Conservation (phyloP, 1,140 invertebrate genomes). For the Agrilus planipennis region DNA sequence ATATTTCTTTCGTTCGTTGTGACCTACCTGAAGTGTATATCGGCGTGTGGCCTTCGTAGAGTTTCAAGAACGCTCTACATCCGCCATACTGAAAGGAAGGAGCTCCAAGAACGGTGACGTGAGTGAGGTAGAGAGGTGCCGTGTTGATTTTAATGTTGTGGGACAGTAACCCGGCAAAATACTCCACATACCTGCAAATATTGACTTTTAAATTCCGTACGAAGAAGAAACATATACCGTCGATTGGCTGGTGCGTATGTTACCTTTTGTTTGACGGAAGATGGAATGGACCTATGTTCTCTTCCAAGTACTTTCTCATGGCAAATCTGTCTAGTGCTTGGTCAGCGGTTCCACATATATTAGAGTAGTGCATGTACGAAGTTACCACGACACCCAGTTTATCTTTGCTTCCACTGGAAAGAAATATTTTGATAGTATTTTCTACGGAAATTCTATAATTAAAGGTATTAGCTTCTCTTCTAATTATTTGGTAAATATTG, state of each 20-base stretch:
- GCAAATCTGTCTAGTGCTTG: conserved; percentile 83
- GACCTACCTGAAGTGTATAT: conserved; percentile 69
- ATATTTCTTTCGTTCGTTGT: too few relatives aligned
- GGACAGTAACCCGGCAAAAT: conserved; percentile 81
- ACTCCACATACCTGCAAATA: conserved; percentile 65
- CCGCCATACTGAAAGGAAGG: conserved; percentile 63
- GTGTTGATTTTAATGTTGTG: conserved; percentile 79
- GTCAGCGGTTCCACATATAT: conserved; percentile 79
- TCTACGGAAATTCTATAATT: too few relatives aligned
- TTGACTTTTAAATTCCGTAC: conserved; percentile 1
- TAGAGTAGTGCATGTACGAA: conserved; percentile 89
- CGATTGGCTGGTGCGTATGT: too few relatives aligned
- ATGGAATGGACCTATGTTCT: conserved; percentile 66
- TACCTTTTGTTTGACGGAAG: conserved; percentile 86
- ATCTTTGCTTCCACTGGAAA: conserved; percentile 54
- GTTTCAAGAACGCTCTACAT: conserved; percentile 68
- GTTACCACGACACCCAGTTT: conserved; percentile 77
- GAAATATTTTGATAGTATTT: too few relatives aligned
- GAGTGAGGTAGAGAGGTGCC: conserved; percentile 72
- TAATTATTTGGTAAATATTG: too few relatives aligned
- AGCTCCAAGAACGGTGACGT: conserved; percentile 73
- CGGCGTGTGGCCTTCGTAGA: conserved; percentile 75
- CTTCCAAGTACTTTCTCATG: conserved; percentile 83
- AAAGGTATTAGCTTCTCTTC: too few relatives aligned
- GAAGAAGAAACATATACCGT: neutral